phyloP scores from a whole-genome alignment of 2,888 invertebrate species.

The Cryptocephalus primarius region DNA sequence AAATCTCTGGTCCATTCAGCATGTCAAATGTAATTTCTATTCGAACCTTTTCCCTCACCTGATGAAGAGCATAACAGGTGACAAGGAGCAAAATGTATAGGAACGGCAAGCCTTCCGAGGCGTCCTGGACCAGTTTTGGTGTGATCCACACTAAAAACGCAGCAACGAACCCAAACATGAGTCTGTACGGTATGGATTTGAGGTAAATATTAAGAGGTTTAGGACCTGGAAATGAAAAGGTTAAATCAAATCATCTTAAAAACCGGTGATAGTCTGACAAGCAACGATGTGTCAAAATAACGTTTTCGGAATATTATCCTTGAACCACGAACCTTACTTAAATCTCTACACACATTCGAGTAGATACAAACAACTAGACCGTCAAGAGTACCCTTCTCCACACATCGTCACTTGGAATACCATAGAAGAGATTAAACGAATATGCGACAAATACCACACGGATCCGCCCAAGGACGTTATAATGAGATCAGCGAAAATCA shows the following conservation, averaged over 20 bases:
- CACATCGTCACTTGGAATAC: no score
- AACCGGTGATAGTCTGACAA: neutral
- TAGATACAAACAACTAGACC: no score
- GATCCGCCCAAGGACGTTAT: neutral
- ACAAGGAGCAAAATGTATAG: constrained; percentile 71
- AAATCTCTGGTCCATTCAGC: no score
- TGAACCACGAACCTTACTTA: constrained; percentile 16
- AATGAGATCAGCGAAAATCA: constrained; percentile 11
- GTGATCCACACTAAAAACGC: constrained; percentile 79
- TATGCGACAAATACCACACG: constrained; percentile 15
- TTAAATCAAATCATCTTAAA: constrained; percentile 4
- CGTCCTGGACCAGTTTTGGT: constrained; percentile 55
- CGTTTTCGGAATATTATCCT: constrained; percentile 15
- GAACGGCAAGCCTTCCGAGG: constrained; percentile 49
- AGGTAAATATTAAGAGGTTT: constrained; percentile 82
- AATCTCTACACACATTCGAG: neutral
- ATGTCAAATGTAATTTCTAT: no score
- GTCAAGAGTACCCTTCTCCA: no score
- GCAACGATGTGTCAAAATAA: constrained; percentile 5
- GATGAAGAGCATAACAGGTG: constrained; percentile 77
- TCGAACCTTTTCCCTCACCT: constrained; percentile 46
- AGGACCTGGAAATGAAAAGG: constrained; percentile 60
- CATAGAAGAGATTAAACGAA: constrained; percentile 6
- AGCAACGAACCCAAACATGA: constrained; percentile 75
- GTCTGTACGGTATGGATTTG: constrained; percentile 77